Evolutionary conservation across 2,113 vertebrate species (phyloP), one percentile per base, ranked within the genome.

Genomic region (Colius striatus): DNA sequence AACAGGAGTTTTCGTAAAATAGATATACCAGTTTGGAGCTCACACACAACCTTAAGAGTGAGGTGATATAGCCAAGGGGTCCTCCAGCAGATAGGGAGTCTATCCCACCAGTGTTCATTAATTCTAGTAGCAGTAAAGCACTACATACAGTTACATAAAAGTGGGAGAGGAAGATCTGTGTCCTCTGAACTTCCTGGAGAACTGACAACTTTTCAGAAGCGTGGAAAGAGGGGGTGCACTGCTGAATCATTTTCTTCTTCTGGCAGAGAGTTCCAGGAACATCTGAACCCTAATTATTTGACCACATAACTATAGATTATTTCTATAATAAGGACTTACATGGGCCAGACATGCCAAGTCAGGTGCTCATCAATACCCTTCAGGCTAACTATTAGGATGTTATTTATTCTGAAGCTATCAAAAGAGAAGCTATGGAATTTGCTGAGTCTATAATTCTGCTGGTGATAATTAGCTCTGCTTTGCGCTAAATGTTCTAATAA

Each of bases 401-500:
- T 51, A 77, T 86, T 95, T 89, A 77, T 89, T 89, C 68, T 65
- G 47, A 81, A 81, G 65, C 83, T 71, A 26, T 87, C 83, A 75
- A 83, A 92, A 87, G 26, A 93, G 72, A 78, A 88, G 51, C 50
- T 70, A 27, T 47, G 30, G 55, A 83, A 60, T 91, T 92, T 92
- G 61, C 80, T 29, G 32, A 81, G 57, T 63, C 65, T 75, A 5
- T 78, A 84, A 87, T 93, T 89, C 84, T 72, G 51, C 34, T 89
- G 66, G 26, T 75, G 61, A 71, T 89, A 93, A 94, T 89, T 80
- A 84, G 60, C 66, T 90, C 65, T 81, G 68, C 68, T 94, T 89
- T 87, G 57, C 53, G 45, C 89, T 75, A 47, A 67, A 70, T 58
- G 38, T 76, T 90, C 68, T 60, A 67, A 88, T 16, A 94, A 93